Evolutionary conservation across 1,140 invertebrate species (phyloP).

Genomic region (Drosophila mauritiana): DNA sequence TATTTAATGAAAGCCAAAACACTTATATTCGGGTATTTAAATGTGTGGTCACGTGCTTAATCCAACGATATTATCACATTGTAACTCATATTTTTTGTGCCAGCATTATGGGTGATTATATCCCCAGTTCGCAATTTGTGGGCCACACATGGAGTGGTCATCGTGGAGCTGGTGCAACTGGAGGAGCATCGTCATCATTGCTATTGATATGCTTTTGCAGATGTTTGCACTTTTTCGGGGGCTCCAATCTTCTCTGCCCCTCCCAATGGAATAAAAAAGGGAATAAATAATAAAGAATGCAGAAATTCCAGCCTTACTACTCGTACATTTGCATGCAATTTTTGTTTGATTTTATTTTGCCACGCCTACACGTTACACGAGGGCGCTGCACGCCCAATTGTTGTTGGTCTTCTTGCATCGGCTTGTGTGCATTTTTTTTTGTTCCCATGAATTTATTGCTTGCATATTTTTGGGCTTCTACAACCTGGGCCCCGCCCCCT

Average conservation of each 20-base stretch:
- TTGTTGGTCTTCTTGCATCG: constrained; percentile 27
- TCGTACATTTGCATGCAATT: constrained; percentile 25
- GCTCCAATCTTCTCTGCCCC: background rate
- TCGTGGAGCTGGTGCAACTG: background rate
- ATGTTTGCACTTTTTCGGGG: constrained; percentile 65
- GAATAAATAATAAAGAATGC: too few species aligned
- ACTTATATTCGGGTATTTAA: too few species aligned
- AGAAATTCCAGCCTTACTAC: background rate
- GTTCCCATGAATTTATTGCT: constrained; percentile 71
- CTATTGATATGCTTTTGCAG: constrained; percentile 75
- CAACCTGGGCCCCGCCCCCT: constrained; percentile 21
- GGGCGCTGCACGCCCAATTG: constrained; percentile 17
- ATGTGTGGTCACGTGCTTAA: too few species aligned
- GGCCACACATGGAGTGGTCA: constrained; percentile 17
- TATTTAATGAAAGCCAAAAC: too few species aligned
- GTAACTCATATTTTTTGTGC: background rate
- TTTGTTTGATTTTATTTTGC: constrained; percentile 76
- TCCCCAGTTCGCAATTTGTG: constrained; percentile 11
- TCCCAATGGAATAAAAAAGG: background rate
- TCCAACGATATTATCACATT: background rate
- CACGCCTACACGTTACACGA: constrained; percentile 62
- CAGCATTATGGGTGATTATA: constrained; percentile 8
- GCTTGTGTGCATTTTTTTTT: constrained; percentile 40
- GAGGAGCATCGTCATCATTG: constrained; percentile 63
- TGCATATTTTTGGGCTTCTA: constrained; percentile 68